A percentile compares a stretch with the other conserved stretches of the same genome.
These are phyloP conservation scores for Lophius americanus DNA, from an alignment of 2,797 vertebrate genomes.

Conservation along the genomic window DNA sequence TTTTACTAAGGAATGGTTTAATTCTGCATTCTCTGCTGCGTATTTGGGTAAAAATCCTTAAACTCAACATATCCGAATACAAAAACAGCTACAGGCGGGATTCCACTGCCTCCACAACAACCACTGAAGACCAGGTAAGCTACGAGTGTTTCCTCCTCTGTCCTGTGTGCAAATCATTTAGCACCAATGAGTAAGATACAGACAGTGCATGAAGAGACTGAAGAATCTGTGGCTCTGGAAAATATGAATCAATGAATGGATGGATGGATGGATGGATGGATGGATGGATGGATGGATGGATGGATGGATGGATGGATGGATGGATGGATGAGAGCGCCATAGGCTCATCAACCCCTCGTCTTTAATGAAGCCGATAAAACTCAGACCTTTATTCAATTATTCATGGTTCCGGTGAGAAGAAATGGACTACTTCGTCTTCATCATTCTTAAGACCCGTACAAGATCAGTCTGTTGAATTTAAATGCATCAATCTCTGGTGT, in stretches of 20 bases:
- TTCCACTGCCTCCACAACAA: conserved; percentile 35
- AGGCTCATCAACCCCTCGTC: conserved; percentile 5
- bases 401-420: conserved; percentile 69
- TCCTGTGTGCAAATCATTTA: conserved; percentile 46
- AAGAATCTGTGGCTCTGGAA: conserved; percentile 40
- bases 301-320: too few relatives aligned
- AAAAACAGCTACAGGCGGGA: conserved; percentile 40
- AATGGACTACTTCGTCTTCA: conserved; percentile 76
- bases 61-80: conserved; percentile 29
- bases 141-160: conserved; percentile 31
- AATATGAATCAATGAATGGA: conserved; percentile 27
- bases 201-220: conserved; percentile 28
- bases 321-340: too few relatives aligned
- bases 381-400: conserved; percentile 69
- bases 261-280: neutral
- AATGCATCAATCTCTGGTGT: conserved; percentile 63
- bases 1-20: neutral
- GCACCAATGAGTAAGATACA: conserved; percentile 40
- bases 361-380: conserved; percentile 67
- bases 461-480: conserved; percentile 74
- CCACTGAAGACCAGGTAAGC: conserved; percentile 33
- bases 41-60: conserved; percentile 22
- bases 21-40: conserved; percentile 7
- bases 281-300: neutral
- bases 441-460: conserved; percentile 35